Evolutionary conservation across 1,140 invertebrate genomes (phyloP), one percentile per base, ranked within the genome.

Genomic region (Drosophila nannoptera): DNA sequence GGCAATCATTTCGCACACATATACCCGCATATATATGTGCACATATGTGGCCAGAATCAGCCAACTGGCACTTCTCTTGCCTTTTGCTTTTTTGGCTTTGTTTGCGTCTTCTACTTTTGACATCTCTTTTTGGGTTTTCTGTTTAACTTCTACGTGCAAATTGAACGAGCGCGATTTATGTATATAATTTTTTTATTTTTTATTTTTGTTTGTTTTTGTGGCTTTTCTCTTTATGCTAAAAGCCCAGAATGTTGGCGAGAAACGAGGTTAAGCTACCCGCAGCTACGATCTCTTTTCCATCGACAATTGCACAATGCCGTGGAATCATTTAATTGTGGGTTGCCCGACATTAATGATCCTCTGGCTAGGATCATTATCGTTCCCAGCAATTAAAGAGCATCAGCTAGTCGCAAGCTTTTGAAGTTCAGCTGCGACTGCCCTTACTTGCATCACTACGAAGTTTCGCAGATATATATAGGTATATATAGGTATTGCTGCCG

Each of bases 301-400:
- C 63, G 60, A 77, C 78, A 82, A 82, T 82, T 78, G 67, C 56
- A 61, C 49, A 77, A 81, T 54, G 63, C 77, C 72, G 67, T 56
- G 53, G 43, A 77, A 74, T 77, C 62, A 82, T 81, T 82, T 75
- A 81, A 81, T 82, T 72, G 65, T 54, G 55, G 33, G 61, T 22
- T 22, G 22, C 22, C 3, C 22, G 3, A 38, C 12, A 16, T 22
- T n/a, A 7, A 11, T 59, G 22, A 32, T 22, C 22, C 3, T 22
- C 22, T 22, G 3, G 22, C 22, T 22, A 22, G 22, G 22, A 3
- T 22, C 22, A 22, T 22, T 22, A 22, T 22, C 22, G 3, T 22
- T 22, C 22, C 1, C 22, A 1, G 22, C 3, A 22, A 22, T 22
- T 22, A 3, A 22, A 22, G 22, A 22, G 22, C 22, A 22, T 22